Conservation (phyloP, 2,888 invertebrate species). For the Tinea pellionella region DNA sequence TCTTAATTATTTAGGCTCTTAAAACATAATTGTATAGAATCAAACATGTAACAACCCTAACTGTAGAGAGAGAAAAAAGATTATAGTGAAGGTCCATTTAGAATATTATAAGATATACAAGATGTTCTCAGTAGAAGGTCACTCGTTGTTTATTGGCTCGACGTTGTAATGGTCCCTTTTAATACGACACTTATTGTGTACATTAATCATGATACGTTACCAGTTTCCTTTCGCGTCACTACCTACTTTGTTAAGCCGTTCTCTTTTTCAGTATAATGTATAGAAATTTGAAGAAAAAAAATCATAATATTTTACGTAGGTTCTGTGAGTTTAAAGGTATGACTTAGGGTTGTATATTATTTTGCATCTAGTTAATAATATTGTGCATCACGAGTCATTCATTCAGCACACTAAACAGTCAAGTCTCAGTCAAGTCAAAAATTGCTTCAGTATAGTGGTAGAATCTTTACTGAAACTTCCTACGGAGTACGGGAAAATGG, state of each 20-base stretch:
- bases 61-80: too few species aligned
- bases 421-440: too few species aligned
- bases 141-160: neutral
- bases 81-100: neutral
- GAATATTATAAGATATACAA: neutral
- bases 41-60: too few species aligned
- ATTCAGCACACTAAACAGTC: too few species aligned
- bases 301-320: neutral
- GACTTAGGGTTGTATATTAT: neutral
- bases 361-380: too few species aligned
- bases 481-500: too few species aligned
- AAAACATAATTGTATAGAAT: too few species aligned
- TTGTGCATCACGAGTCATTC: too few species aligned
- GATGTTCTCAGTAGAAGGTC: neutral
- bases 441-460: too few species aligned
- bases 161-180: slow-evolving; percentile 22
- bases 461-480: too few species aligned
- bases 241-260: slow-evolving; percentile 2
- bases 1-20: too few species aligned
- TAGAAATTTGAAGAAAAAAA: slow-evolving; percentile 3
- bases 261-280: neutral
- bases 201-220: slow-evolving; percentile 44
- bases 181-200: slow-evolving; percentile 61
- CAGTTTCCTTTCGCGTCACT: neutral
- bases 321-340: neutral